phyloP scores from a whole-genome alignment of 1,140 invertebrate species.

The Hypothenemus hampei region DNA sequence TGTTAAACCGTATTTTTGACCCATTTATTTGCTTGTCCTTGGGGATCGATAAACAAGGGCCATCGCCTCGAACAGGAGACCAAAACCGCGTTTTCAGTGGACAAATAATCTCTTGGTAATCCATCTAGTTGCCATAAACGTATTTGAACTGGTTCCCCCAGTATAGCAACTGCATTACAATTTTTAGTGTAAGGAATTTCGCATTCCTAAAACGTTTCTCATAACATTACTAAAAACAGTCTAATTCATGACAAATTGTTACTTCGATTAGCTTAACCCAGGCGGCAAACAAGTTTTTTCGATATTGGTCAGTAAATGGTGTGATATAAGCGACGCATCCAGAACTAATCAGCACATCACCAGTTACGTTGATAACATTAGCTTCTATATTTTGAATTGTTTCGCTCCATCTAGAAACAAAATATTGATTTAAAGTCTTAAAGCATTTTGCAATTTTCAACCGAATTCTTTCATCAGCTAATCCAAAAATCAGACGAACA shows the following conservation, averaged over 20 bases:
- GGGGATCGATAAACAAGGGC: constrained; percentile 71
- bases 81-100: constrained; percentile 65
- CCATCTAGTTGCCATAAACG: constrained; percentile 63
- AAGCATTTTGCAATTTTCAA: constrained; percentile 1
- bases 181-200: constrained; percentile 53
- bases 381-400: constrained; percentile 59
- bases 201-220: constrained; percentile 16
- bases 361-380: constrained; percentile 60
- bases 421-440: not conserved
- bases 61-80: constrained; percentile 54
- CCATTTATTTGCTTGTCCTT: constrained; percentile 68
- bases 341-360: constrained; percentile 55
- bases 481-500: constrained; percentile 58
- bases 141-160: constrained; percentile 60
- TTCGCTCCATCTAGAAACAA: constrained; percentile 53
- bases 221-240: not conserved
- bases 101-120: constrained; percentile 61
- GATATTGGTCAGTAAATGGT: constrained; percentile 58
- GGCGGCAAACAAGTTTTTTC: constrained; percentile 39
- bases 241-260: not conserved
- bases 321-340: constrained; percentile 67
- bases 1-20: constrained; percentile 61
- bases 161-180: constrained; percentile 53
- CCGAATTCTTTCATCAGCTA: constrained; percentile 49
- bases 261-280: constrained; percentile 28